Conservation (phyloP, 2,888 invertebrate genomes). For the Pseudococcus jackbeardsleyi region DNA sequence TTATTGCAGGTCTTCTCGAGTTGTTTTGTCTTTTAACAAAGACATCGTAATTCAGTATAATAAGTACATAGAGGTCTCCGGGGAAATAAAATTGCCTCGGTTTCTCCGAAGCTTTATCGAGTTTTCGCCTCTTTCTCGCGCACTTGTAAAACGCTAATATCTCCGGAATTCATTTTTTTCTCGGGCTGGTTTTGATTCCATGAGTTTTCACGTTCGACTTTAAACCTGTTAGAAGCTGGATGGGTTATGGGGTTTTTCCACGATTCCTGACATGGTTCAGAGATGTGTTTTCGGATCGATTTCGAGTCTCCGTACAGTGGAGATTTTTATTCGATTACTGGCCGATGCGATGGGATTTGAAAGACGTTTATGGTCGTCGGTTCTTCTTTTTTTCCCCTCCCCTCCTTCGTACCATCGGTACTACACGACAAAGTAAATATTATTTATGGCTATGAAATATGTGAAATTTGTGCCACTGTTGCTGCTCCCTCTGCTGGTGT, state of each 20-base stretch:
- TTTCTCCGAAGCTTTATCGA: background rate
- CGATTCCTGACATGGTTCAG: background rate
- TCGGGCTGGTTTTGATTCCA: background rate
- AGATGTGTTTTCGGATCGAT: background rate
- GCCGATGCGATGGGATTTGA: slow-evolving; percentile 37
- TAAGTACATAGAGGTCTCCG: slow-evolving; percentile 37
- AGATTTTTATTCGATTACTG: slow-evolving; percentile 37
- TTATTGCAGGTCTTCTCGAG: slow-evolving; percentile 46
- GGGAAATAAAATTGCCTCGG: slow-evolving; percentile 44
- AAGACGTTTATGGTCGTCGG: slow-evolving; percentile 2
- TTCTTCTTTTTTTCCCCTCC: background rate
- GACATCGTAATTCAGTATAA: slow-evolving; percentile 42
- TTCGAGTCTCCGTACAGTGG: background rate
- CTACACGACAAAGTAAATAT: slow-evolving; percentile 25
- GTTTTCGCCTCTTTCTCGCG: slow-evolving; percentile 17
- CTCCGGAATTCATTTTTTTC: background rate
- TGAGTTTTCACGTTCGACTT: background rate
- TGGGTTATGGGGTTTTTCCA: background rate
- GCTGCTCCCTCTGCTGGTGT: background rate
- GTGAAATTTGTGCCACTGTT: background rate
- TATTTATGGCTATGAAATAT: slow-evolving; percentile 29
- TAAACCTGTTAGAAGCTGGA: background rate
- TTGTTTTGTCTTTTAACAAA: slow-evolving; percentile 47
- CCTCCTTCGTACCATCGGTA: background rate
- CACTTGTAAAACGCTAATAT: slow-evolving; percentile 7